Percentiles rank a stretch among this genome's conserved stretches.
Evolutionary conservation across 1,140 invertebrate species (phyloP).

Genomic region (Aphaenogaster rudis): DNA sequence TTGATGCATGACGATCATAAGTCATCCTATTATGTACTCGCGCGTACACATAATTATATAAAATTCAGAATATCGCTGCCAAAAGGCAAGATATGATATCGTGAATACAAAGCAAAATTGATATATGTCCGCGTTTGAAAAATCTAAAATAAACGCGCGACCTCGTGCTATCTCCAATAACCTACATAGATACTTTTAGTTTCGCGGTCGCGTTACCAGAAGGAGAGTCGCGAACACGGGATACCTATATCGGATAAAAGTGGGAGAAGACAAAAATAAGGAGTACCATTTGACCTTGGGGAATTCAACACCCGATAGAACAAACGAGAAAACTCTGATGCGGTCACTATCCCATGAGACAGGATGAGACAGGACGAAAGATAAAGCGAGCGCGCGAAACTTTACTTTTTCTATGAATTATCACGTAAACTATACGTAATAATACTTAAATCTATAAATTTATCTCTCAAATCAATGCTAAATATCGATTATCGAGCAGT

Average conservation of each 20-base stretch:
- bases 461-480: neutral
- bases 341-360: slow-evolving; percentile 56
- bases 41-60: neutral
- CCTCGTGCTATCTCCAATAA: slow-evolving; percentile 49
- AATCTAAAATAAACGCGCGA: slow-evolving; percentile 57
- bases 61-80: neutral
- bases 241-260: slow-evolving; percentile 42
- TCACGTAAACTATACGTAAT: neutral
- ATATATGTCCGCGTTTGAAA: slow-evolving; percentile 19
- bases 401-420: neutral
- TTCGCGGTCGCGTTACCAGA: slow-evolving; percentile 46
- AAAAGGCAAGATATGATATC: neutral
- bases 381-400: slow-evolving; percentile 13
- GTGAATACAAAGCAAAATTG: neutral
- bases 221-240: slow-evolving; percentile 5
- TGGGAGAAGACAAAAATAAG: slow-evolving; percentile 59
- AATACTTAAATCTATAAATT: neutral
- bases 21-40: neutral
- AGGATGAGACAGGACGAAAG: slow-evolving; percentile 35
- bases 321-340: slow-evolving; percentile 69
- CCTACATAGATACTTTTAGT: slow-evolving; percentile 66
- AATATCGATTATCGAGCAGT: neutral
- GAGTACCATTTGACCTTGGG: slow-evolving; percentile 51
- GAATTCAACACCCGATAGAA: slow-evolving; percentile 65
- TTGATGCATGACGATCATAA: neutral